Base-by-base conservation (phyloP, 2,888 invertebrate species). In the Hirtodrosophila duncani region DNA sequence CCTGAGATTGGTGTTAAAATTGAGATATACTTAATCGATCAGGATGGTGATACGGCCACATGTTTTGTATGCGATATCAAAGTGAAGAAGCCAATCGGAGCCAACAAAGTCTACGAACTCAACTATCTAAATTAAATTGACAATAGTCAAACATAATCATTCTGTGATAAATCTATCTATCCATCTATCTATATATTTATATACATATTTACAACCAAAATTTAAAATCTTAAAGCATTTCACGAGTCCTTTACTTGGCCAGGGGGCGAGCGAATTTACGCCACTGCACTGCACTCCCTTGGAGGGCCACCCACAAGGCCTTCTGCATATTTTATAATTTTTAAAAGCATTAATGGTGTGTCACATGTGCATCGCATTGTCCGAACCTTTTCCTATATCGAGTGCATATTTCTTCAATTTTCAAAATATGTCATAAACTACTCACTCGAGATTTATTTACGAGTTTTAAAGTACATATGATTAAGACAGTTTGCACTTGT, bases 1-100 rank as follows among this genome's bases (percentile, higher is more conserved):
- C 86, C 86, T 0, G 84, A 85, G 51, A 80, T 86, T 11, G 68
- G 79, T 31, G 83, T 84, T 0, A 83, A 75, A 27, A 75, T 85
- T 11, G 84, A 86, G 53, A 74, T 85, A 3, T 70, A 72, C 31
- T n/a, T 86, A 18, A 70, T 77, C 11, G 84, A 86, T 62, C 83
- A 84, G 51, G 69, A 75, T 20, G 48, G 56, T 0, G 71, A 81
- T 4, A 21, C 65, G 0, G 64, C 81, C 2, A 75, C 80, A 0
- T 86, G 86, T 45, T 85, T 85, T 20, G 45, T 69, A 4, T 79
- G 78, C 36, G 84, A 84, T 43, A 83, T 86, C 24, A 83, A 84
- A 67, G 86, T 86, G 1, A 82, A 69, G 27, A 85, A 84, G 34
- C 67, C 63, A 1, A 27, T 24, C 1, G 23, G 38, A 3, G 27